Percentiles rank a stretch among this genome's conserved stretches.
Conservation (phyloP, 2,888 invertebrate species). For the Drosophila leonis region DNA sequence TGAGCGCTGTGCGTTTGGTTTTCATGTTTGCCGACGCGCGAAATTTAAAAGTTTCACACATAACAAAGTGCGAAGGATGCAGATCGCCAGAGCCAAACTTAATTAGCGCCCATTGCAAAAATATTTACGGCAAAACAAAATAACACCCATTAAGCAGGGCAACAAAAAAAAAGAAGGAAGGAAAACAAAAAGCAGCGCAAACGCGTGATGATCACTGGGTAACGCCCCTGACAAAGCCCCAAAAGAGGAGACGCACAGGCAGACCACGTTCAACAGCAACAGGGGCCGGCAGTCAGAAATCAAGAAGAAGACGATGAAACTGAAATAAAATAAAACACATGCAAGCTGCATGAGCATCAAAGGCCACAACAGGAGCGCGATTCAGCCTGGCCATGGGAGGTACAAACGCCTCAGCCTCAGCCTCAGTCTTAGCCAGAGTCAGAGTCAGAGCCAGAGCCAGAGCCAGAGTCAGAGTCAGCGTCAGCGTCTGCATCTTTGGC, state of each 20-base stretch:
- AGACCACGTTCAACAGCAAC: constrained; percentile 19
- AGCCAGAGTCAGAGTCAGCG: neutral
- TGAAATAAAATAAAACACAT: constrained; percentile 32
- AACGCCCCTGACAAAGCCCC: constrained; percentile 82
- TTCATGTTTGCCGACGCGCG: constrained; percentile 75
- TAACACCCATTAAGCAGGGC: constrained; percentile 82
- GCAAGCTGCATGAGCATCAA: constrained; percentile 42
- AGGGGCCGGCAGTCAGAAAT: constrained; percentile 20
- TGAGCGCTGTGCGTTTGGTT: constrained; percentile 54
- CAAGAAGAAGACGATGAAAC: neutral
- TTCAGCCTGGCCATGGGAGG: constrained; percentile 74
- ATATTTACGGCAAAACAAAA: constrained; percentile 82
- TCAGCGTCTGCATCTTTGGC: constrained; percentile 11
- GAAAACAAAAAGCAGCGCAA: constrained; percentile 70
- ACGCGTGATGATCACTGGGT: constrained; percentile 84
- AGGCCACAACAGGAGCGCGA: constrained; percentile 61
- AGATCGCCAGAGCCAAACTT: constrained; percentile 77
- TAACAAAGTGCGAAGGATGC: constrained; percentile 81
- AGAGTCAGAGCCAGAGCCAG: constrained; percentile 10
- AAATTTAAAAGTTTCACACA: constrained; percentile 80
- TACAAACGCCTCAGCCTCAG: constrained; percentile 68
- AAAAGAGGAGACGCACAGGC: constrained; percentile 47
- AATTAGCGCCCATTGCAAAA: constrained; percentile 82
- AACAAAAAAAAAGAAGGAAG: constrained; percentile 19
- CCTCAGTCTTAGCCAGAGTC: constrained; percentile 5